Evolutionary conservation across 2,113 vertebrate genomes (phyloP).

Genomic region (Tragelaphus strepsiceros): DNA sequence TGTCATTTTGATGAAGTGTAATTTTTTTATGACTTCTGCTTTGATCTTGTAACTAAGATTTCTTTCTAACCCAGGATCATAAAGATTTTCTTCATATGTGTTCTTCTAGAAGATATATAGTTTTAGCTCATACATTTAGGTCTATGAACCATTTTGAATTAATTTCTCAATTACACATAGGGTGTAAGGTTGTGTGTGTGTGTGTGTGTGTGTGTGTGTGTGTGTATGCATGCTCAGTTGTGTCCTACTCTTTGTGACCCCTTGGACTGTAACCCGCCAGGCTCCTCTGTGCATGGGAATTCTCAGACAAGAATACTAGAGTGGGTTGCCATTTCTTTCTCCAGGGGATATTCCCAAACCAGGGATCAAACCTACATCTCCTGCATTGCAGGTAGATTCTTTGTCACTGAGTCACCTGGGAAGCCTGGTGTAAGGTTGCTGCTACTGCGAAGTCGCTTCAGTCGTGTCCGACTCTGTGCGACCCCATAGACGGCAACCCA

Average conservation of each 20-base stretch:
- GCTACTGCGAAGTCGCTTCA: too few species aligned
- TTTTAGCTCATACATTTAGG: slow-evolving; percentile 18
- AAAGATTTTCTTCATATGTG: slow-evolving; percentile 12
- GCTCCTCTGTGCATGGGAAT: not conserved
- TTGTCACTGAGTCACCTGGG: not conserved
- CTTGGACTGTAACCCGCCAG: not conserved
- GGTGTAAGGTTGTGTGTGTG: not conserved
- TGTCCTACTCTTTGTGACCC: not conserved
- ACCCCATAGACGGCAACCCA: too few species aligned
- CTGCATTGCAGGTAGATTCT: not conserved
- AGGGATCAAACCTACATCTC: not conserved
- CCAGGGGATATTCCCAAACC: not conserved
- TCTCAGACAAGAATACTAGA: not conserved
- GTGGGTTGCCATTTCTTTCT: not conserved
- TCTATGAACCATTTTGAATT: slow-evolving; percentile 20
- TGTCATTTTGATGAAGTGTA: not conserved
- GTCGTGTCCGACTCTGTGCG: too few species aligned
- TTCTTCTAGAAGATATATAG: not conserved
- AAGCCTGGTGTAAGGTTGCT: not conserved
- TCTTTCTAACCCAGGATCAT: not conserved
- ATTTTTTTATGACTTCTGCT: not conserved
- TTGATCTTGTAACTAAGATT: slow-evolving; percentile 3
- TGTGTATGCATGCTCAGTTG: not conserved
- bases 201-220: not conserved
- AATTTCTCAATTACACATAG: not conserved